Base-by-base conservation (phyloP, 1,140 invertebrate species). In the Drosophila setifemur region DNA sequence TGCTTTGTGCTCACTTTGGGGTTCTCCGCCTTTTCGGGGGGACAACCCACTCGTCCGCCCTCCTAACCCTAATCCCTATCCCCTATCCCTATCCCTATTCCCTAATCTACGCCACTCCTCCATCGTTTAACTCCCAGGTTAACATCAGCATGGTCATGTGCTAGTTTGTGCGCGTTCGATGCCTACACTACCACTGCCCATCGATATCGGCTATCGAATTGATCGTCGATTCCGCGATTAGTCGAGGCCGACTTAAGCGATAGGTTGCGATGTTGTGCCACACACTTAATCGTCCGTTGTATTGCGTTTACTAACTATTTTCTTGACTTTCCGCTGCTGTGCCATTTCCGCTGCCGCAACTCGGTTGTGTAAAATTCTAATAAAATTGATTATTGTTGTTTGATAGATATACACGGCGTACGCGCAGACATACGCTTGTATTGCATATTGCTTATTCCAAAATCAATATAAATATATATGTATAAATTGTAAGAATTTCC, bases 401-500 rank as follows among this genome's bases (percentile, higher is more conserved):
- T 76, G 82, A 68, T 81, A 81, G 81, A 87, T 81, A 71, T 35
- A 79, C 73, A 68, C 61, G 66, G 61, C 75, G 55, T 60, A 61
- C 70, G 63, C 66, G 68, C 68, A 71, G 68, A 71, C 54, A 50
- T 69, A 69, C 64, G 52, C 52, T 57, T 77, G 73, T 76, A 81
- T 76, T 81, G 55, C 72, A 83, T 83, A 89, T 87, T 89, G 82
- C 86, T 89, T 89, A 75, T 81, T 81, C 69, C 74, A 83, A 87
- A 89, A 79, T 86, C 86, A 89, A 89, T 89, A 89, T 75, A 87
- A 89, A 89, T 88, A 85, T 85, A 85, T 82, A 82, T 82, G 77
- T 83, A 88, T 89, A 89, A 89, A 89, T 89, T 79, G 82, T 89
- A 89, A 89, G 87, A 89, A 89, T 85, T 89, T 81, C 64, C 87